Base-by-base conservation (phyloP, 2,113 vertebrate species). In the Vimba vimba region DNA sequence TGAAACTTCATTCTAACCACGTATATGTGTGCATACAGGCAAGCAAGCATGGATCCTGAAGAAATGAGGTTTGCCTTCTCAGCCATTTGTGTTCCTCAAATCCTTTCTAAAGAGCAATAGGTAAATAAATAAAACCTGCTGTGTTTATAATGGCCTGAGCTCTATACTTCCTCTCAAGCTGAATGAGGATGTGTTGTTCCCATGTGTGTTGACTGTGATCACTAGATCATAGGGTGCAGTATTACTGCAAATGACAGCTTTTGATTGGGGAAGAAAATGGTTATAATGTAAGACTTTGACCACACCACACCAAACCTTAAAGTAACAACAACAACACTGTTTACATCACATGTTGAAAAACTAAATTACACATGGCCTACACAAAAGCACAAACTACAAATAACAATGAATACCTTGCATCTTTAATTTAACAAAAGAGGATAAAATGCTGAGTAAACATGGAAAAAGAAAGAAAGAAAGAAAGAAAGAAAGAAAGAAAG, bases 271-370 rank as follows among this genome's bases (percentile, higher is more conserved):
- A 43, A 71, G 39, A 47, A 74, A 25, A 47, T 23, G 7, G 1
- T n/a, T 74, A 74, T 15, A 25, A 47, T n/a, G 21, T 33, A 39
- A 45, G 71, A 74, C 71, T 47, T 74, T 74, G 71, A 74, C 39
- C 71, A 47, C 39, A 74, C 71, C n/a, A 74, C 39, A 73, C 21
- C 39, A 45, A 39, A 73, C 69, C 69, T 43, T 2, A 73, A 45
- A 43, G 2, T 10, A 39, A 69, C 17, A 36, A 36, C 30, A n/a
- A n/a, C n/a, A n/a, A n/a, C n/a, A n/a, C n/a, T n/a, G n/a, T n/a
- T n/a, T 23, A 19, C 39, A 71, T 71, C 68, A 71, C 15, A 25
- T 15, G 33, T 21, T 21, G 4, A 69, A 36, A 69, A 17, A 68
- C 15, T 19, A 4, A 19, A 4, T 21, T 69, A 69, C 17, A 39